Evolutionary conservation across 2,888 invertebrate species (phyloP), one percentile per base, ranked within the genome.

Genomic region (Eudasyphora cyanicolor): DNA sequence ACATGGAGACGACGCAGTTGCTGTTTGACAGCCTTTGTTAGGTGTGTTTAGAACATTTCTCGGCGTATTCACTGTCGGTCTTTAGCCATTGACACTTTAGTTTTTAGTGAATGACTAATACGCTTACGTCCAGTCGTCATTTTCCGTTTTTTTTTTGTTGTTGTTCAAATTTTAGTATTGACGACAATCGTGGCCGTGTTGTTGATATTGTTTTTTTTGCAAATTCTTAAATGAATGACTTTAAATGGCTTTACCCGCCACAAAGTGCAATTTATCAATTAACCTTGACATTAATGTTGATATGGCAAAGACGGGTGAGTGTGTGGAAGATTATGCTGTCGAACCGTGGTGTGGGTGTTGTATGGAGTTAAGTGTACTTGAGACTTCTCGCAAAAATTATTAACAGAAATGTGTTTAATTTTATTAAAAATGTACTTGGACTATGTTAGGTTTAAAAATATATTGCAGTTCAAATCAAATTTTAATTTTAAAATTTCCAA

Each of bases 181-280:
- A 27, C 17, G 17, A 49, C 17, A 2, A 24, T 32, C 38, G 62
- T 62, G 19, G 38, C 21, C 35, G 1, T 35, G 19, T 38, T 38
- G 35, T 64, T 64, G 64, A 1, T 57, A 2, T 57, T 54, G 21
- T 27, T 54, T 12, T 27, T 42, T 42, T 67, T 24, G 21, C 38
- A 42, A 67, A 67, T 67, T 67, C 67, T 42, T 67, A 67, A 42
- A 38, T 42, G 27, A 24, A 24, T 60, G 19, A 24, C 38, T 64
- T 64, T 64, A 19, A 64, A 64, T 35, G 19, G 38, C 67, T 42
- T 51, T 51, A 21, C 51, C 51, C 21, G 14, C 2, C 21, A 14
- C 38, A n/a, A 73, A 76, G 79, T 80, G 79, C 83, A 83, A 80
- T 77, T 67, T 80, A 77, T 79, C 74, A 83, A 80, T 83, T 83